Base-by-base conservation (phyloP, 2,797 vertebrate species). In the Sebastes miniatus region DNA sequence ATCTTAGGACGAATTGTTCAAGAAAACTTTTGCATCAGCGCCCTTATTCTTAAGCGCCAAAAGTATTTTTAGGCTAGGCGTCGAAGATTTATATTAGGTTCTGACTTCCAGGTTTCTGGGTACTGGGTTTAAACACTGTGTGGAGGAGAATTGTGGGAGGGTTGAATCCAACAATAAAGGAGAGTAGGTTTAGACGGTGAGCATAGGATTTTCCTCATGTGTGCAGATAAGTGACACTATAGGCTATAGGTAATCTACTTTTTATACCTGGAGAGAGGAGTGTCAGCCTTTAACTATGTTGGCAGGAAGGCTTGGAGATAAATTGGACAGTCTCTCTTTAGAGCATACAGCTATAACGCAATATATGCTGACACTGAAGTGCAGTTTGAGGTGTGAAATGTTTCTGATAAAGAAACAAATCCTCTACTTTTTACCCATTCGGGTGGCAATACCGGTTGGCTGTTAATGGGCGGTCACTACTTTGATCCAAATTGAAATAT, bases 1-100 rank as follows among this genome's bases (percentile, higher is more conserved):
- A 58, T 69, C 57, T 74, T 75, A 74, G 76, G 65, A 85, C 43
- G 31, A 82, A 84, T 71, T 76, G 67, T 87, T 86, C 56, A 32
- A 80, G 79, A 84, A 80, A 18, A 80, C 77, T 87, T 88, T 85
- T 88, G 80, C 83, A 81, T 88, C 77, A 84, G 83, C 43, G 27
- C 65, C 79, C 75, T 83, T 71, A 83, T 81, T 84, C 79, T 20
- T 20, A 87, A 76, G 32, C 82, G 65, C 76, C 81, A 77, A 62
- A 83, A 74, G 61, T 74, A 73, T 47, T 47, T 89, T 76, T 59
- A 80, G 12, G 63, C 22, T 9, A 20, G 63, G 52, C 24, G 52
- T 29, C 54, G 22, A 61, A 62, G 14, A 79, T 74, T 25, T 50
- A 57, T 62, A 56, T 74, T 29, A 39, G 27, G 10, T 43, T 43